A percentile compares a stretch with the other conserved stretches of the same genome.
These are phyloP conservation scores for Scomber colias DNA, from an alignment of 2,113 vertebrate genomes.

Conservation along the genomic window DNA sequence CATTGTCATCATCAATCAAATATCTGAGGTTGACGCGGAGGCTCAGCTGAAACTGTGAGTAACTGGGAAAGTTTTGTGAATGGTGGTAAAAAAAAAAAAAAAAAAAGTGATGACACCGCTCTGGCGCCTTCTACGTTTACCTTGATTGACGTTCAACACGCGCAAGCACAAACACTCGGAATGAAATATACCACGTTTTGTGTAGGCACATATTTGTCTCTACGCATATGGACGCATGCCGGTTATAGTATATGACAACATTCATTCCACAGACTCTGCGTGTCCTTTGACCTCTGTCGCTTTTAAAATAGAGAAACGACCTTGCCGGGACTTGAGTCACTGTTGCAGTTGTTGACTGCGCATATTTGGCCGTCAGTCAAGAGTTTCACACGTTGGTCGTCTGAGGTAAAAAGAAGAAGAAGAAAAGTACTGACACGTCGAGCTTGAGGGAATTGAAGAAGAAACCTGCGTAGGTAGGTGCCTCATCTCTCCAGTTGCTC, in stretches of 20 bases:
- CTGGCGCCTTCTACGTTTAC: neutral
- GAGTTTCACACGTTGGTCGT: neutral
- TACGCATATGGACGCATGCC: neutral
- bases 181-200: slow-evolving; percentile 15
- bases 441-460: neutral
- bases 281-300: slow-evolving; percentile 72
- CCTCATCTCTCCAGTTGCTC: neutral
- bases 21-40: neutral
- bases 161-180: neutral
- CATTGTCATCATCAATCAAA: neutral
- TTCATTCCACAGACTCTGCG: slow-evolving; percentile 28
- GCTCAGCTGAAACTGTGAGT: too few relatives aligned
- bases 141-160: neutral
- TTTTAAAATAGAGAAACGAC: slow-evolving; percentile 74
- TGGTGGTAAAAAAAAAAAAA: too few relatives aligned
- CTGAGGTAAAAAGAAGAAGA: neutral
- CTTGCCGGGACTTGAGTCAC: slow-evolving; percentile 53
- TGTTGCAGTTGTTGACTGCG: slow-evolving; percentile 61
- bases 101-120: neutral
- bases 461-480: too few relatives aligned
- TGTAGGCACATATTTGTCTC: neutral
- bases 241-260: slow-evolving; percentile 52
- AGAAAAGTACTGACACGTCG: neutral
- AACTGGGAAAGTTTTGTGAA: neutral
- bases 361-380: slow-evolving; percentile 49